Percentiles rank a stretch among this genome's conserved stretches.
Conservation (phyloP, 2,797 vertebrate genomes). For the Eptatretus atami region DNA sequence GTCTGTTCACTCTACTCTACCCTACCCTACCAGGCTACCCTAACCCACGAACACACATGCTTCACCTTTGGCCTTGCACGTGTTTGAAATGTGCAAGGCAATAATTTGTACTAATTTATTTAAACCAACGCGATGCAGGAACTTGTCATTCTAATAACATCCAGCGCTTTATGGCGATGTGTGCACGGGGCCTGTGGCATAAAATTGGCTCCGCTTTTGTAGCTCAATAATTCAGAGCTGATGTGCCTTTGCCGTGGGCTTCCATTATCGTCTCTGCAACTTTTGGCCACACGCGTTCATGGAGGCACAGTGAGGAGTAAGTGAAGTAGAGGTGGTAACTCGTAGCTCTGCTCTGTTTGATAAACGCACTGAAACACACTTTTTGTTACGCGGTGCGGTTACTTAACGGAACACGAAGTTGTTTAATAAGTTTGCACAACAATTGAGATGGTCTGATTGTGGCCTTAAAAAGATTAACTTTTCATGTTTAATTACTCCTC, state of each 20-base stretch:
- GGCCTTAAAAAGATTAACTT: too few relatives aligned
- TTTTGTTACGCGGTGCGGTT: too few relatives aligned
- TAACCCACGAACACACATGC: background rate
- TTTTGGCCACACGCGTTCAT: background rate
- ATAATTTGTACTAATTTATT: constrained; percentile 4
- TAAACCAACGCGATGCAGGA: background rate
- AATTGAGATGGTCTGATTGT: too few relatives aligned
- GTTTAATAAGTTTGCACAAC: too few relatives aligned
- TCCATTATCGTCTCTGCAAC: background rate
- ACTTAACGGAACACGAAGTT: too few relatives aligned
- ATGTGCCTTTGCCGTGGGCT: constrained; percentile 3
- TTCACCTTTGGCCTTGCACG: background rate
- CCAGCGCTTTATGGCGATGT: background rate
- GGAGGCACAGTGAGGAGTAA: background rate
- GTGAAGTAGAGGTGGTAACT: too few relatives aligned
- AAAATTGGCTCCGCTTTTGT: constrained; percentile 2
- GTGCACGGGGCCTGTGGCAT: constrained; percentile 3
- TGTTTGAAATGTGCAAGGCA: background rate
- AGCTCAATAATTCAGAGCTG: constrained; percentile 5
- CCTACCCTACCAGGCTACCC: too few relatives aligned
- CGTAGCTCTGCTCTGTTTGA: too few relatives aligned
- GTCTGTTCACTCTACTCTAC: too few relatives aligned
- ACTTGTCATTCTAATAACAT: constrained; percentile 5
- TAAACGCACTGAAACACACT: too few relatives aligned
- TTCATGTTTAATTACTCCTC: too few relatives aligned